These are phyloP conservation scores for Hymenopus coronatus DNA, from an alignment of 2,888 invertebrate genomes.

Conservation along the genomic window DNA sequence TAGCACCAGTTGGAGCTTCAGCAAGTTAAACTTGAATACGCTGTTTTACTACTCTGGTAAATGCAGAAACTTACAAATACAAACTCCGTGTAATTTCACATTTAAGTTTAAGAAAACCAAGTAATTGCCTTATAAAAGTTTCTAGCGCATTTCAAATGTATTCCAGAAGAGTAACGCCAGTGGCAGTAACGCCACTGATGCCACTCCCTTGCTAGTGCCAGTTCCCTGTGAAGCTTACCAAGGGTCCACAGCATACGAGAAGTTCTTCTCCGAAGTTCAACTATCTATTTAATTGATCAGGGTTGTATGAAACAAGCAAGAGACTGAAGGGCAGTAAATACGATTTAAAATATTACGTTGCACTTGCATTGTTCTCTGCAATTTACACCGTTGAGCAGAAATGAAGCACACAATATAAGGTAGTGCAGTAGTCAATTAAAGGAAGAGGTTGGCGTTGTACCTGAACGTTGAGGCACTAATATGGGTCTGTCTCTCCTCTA, in stretches of 20 bases:
- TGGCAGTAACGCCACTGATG: no score
- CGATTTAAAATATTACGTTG: neutral
- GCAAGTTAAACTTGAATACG: no score
- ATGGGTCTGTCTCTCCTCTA: neutral
- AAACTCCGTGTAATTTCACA: no score
- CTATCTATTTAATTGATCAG: conserved; percentile 2
- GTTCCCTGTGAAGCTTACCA: neutral
- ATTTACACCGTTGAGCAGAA: neutral
- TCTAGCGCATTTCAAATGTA: no score
- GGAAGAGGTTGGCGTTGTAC: neutral
- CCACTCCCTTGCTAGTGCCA: neutral
- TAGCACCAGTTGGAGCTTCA: no score
- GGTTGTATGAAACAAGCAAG: neutral
- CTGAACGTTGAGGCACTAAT: neutral
- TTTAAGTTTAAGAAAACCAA: no score
- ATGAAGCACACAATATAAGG: neutral
- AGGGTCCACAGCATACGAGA: neutral
- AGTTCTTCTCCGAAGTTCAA: neutral
- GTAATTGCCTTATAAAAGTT: no score
- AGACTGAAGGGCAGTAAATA: neutral
- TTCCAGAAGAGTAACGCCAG: no score
- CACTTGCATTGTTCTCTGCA: neutral
- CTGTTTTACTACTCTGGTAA: no score
- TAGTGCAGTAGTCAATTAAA: neutral
- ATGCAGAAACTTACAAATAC: no score